phyloP scores from a whole-genome alignment of 1,140 invertebrate genomes.

The Musca domestica region DNA sequence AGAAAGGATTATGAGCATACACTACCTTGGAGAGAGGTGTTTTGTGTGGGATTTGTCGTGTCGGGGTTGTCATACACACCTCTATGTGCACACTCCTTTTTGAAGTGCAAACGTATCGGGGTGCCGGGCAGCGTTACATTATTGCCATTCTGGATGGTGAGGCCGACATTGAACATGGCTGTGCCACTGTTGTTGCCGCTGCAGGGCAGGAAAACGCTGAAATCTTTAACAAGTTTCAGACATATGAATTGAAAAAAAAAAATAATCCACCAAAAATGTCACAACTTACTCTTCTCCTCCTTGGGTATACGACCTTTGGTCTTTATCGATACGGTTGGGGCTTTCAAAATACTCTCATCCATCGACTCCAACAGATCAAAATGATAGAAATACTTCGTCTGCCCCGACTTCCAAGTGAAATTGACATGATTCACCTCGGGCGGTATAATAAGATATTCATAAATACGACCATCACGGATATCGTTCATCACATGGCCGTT shows the following conservation, averaged over 20 bases:
- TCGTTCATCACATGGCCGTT: constrained; percentile 82
- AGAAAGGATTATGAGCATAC: constrained; percentile 37
- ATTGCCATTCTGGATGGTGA: constrained; percentile 78
- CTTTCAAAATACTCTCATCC: constrained; percentile 77
- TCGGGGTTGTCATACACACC: constrained; percentile 67
- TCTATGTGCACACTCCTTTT: constrained; percentile 91
- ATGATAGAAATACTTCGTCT: constrained; percentile 82
- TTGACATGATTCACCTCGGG: constrained; percentile 87
- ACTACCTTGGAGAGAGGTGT: constrained; percentile 55
- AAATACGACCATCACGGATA: constrained; percentile 84
- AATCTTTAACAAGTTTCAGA: constrained; percentile 62
- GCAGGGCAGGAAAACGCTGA: constrained; percentile 88
- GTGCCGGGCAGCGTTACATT: constrained; percentile 80
- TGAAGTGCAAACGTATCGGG: constrained; percentile 81
- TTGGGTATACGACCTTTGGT: constrained; percentile 79
- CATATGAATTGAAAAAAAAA: neutral
- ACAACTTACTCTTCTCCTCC: constrained; percentile 70
- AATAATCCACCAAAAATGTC: neutral
- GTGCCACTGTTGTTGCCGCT: constrained; percentile 85
- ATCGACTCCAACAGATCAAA: constrained; percentile 82
- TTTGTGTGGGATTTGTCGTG: constrained; percentile 54
- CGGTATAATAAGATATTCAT: constrained; percentile 83
- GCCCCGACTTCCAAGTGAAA: constrained; percentile 87
- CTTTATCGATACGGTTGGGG: constrained; percentile 84
- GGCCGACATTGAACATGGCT: constrained; percentile 82